phyloP scores from a whole-genome alignment of 2,113 vertebrate genomes.

The Parus major region DNA sequence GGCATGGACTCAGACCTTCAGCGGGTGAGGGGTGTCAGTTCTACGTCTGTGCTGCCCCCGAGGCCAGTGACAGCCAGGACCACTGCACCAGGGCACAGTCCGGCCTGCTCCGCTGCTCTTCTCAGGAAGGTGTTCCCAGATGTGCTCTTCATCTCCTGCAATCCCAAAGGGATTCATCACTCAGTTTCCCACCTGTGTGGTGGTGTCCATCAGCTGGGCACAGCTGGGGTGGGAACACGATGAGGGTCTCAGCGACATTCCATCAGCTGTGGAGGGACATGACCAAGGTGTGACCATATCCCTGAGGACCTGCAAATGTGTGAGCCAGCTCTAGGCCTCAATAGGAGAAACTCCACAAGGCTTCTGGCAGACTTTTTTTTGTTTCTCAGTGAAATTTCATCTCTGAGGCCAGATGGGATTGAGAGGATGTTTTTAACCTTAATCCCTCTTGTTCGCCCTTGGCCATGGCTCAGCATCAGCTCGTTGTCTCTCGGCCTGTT shows the following conservation, averaged over 20 bases:
- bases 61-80: neutral
- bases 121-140: neutral
- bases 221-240: accelerated
- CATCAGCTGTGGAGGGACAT: neutral
- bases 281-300: neutral
- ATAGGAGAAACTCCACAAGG: neutral
- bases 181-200: neutral
- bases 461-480: neutral
- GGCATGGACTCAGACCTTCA: neutral
- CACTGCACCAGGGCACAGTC: neutral
- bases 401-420: neutral
- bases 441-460: neutral
- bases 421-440: neutral
- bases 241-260: neutral
- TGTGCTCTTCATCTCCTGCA: neutral
- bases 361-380: neutral
- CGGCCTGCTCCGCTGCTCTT: neutral
- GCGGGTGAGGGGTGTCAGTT: neutral
- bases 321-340: neutral
- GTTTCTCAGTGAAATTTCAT: neutral
- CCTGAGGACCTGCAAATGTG: accelerated
- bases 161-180: neutral
- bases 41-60: neutral
- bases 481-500: neutral
- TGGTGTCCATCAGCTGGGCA: neutral